Conservation (phyloP, 1,140 invertebrate species). For the Tachypleus tridentatus region DNA sequence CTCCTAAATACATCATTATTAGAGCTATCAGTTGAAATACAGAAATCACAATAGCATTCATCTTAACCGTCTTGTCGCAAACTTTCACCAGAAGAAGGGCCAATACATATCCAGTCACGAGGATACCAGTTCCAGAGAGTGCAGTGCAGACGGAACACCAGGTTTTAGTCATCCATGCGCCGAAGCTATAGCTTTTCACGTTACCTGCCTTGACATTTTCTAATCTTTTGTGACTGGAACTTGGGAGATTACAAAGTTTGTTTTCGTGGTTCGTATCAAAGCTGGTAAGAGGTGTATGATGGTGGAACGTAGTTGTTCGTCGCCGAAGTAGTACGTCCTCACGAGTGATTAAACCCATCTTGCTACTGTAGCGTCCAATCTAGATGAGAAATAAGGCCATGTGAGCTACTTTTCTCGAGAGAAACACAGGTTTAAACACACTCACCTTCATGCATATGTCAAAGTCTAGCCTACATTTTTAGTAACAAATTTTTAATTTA, state of each 20-base stretch:
- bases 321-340: no score
- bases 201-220: no score
- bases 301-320: not conserved
- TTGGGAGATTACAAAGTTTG: no score
- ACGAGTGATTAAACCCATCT: conserved; percentile 7
- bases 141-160: conserved; percentile 31
- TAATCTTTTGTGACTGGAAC: no score
- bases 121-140: conserved; percentile 28
- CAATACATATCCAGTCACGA: conserved; percentile 34
- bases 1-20: conserved; percentile 34
- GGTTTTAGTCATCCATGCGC: conserved; percentile 29
- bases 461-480: no score
- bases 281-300: no score
- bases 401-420: no score
- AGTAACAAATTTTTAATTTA: no score
- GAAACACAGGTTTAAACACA: no score
- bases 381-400: no score
- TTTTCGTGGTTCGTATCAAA: no score
- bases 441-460: no score
- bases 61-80: conserved; percentile 36
- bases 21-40: conserved; percentile 37
- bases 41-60: conserved; percentile 38
- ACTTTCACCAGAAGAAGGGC: conserved; percentile 37
- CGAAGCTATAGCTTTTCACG: conserved; percentile 17
- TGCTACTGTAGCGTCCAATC: conserved; percentile 7